Base-by-base conservation (phyloP, 2,797 vertebrate genomes). In the Rachycentron canadum region DNA sequence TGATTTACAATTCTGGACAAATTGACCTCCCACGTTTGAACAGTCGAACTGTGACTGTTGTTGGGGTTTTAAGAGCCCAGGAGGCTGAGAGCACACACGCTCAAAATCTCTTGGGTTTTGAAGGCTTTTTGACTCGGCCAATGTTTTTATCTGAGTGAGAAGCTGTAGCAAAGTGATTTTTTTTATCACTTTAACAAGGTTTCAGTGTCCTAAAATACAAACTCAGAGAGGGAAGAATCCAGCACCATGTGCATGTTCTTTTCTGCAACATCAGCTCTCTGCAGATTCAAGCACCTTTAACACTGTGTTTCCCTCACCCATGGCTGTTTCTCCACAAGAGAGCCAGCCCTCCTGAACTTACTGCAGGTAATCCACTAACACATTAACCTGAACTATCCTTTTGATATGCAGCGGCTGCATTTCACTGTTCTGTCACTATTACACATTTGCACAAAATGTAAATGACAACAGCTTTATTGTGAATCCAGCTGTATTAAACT, bases 121-220 rank as follows among this genome's bases (percentile, higher is more conserved):
- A 60, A 77, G 52, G 57, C 8, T 9, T 43, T 36, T 8, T 32
- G 64, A 45, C 65, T 34, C 16, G 14, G 19, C 7, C 7, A 32
- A 14, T 32, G 45, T 23, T 56, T 59, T 34, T 21, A 45, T 25
- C 59, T 32, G 17, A 58, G 16, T n/a, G 40, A 47, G 71, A 69
- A 56, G 30, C 60, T 49, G 57, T 53, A 59, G 30, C 69, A 16
- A 17, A 55, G 45, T 53, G 40, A 71, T 36, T 50, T 12, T 30
- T 30, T 36, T 52, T 57, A 13, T 58, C 0, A 1, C 17, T 56
- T 56, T 30, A 21, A 59, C 7, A 60, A 40, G 45, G 30, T 73
- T 53, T 57, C 19, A 3, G 26, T 36, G 26, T 72, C 36, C 9
- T 32, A 32, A 9, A 65, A 59, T 19, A 62, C 21, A 61, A 53